phyloP scores from a whole-genome alignment of 2,797 vertebrate genomes.

The Pogoniulus pusillus region DNA sequence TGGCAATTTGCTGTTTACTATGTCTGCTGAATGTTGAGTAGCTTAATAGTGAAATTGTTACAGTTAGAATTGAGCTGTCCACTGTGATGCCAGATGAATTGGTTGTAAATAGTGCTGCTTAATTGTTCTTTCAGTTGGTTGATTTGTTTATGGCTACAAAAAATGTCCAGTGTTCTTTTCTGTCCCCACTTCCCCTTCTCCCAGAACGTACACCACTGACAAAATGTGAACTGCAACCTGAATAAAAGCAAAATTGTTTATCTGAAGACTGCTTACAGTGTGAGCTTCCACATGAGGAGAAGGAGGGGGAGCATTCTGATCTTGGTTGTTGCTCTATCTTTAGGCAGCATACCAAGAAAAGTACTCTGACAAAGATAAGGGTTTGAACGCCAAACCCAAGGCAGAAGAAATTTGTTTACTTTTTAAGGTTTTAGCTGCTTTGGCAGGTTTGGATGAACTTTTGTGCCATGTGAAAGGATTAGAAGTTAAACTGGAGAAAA shows the following conservation, averaged over 20 bases:
- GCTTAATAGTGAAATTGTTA: background rate
- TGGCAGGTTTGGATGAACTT: background rate
- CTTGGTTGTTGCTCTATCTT: slow-evolving; percentile 36
- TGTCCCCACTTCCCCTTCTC: background rate
- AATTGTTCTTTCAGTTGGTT: background rate
- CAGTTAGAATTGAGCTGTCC: background rate
- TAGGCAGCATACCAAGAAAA: slow-evolving; percentile 13
- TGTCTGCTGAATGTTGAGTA: background rate
- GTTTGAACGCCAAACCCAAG: background rate
- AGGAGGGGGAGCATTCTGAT: background rate
- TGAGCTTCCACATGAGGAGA: background rate
- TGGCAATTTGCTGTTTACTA: background rate
- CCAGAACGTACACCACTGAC: background rate
- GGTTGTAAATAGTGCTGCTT: background rate
- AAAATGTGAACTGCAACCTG: background rate
- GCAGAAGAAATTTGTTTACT: slow-evolving; percentile 39
- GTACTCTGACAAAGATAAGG: slow-evolving; percentile 19
- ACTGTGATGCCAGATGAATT: background rate
- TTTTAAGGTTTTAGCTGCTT: background rate
- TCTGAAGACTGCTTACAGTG: background rate
- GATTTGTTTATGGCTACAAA: background rate
- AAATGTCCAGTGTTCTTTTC: background rate
- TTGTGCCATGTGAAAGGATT: background rate
- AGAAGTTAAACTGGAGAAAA: background rate
- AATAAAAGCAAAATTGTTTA: slow-evolving; percentile 12